phyloP scores from a whole-genome alignment of 2,888 invertebrate species.

The Sycophila texana region DNA sequence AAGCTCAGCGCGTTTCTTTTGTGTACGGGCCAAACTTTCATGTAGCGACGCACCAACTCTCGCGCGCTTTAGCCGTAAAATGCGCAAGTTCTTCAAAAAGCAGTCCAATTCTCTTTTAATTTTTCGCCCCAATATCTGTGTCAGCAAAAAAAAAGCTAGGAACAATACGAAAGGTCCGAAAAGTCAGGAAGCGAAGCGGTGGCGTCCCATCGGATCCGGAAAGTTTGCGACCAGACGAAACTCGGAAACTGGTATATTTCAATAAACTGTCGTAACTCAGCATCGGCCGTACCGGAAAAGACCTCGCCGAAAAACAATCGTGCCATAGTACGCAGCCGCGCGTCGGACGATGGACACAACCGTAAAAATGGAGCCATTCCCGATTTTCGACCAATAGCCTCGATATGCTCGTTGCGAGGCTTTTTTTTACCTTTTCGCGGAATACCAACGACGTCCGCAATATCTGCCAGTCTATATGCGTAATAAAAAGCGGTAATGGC shows the following conservation, averaged over 20 bases:
- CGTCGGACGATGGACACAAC: conserved; percentile 27
- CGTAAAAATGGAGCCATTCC: conserved; percentile 35
- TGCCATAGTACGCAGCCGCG: not conserved
- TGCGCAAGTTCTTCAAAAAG: not conserved
- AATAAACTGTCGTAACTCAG: conserved; percentile 37
- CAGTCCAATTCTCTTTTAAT: not conserved
- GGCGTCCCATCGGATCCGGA: not conserved
- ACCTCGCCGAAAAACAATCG: not conserved
- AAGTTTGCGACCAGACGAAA: conserved; percentile 12
- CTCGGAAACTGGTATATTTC: conserved; percentile 22
- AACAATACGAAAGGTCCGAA: not conserved
- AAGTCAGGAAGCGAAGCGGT: too few relatives aligned
- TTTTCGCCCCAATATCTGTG: not conserved
- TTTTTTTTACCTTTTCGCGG: not conserved
- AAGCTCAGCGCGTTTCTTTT: conserved; percentile 22
- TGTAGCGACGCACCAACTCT: not conserved
- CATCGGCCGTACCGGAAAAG: conserved; percentile 15
- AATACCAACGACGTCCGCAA: conserved; percentile 12
- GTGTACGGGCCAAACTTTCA: not conserved
- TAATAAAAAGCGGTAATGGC: conserved; percentile 48
- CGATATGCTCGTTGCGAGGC: not conserved
- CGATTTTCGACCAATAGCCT: conserved; percentile 33
- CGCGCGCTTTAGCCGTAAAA: not conserved
- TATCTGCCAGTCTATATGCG: conserved; percentile 41
- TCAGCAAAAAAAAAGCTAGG: not conserved